Evolutionary conservation across 2,888 invertebrate genomes (phyloP).

Genomic region (Watsonalla binaria): DNA sequence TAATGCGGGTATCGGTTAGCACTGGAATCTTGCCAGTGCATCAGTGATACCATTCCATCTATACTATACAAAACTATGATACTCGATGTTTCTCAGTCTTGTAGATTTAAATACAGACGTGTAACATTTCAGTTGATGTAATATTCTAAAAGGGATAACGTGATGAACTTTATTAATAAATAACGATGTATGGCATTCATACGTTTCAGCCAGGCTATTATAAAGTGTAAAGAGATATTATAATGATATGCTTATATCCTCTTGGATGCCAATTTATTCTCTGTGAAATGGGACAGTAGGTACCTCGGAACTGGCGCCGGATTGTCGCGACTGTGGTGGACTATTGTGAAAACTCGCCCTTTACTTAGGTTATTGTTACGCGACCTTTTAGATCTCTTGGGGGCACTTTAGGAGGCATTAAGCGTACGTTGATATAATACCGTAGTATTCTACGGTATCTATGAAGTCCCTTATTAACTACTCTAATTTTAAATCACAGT

Average conservation of each 20-base stretch:
- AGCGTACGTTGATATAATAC: too few relatives aligned
- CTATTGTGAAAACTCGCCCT: conserved; percentile 49
- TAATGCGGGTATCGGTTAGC: conserved; percentile 29
- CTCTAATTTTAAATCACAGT: conserved; percentile 10
- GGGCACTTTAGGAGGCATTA: conserved; percentile 36
- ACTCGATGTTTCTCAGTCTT: conserved; percentile 14
- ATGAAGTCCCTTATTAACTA: too few relatives aligned
- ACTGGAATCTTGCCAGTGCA: conserved; percentile 42
- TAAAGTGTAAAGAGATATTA: not conserved
- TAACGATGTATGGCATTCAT: too few relatives aligned
- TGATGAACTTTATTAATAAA: too few relatives aligned
- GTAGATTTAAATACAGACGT: too few relatives aligned
- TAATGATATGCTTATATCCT: not conserved
- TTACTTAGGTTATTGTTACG: conserved; percentile 57
- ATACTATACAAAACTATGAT: conserved; percentile 2
- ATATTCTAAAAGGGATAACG: too few relatives aligned
- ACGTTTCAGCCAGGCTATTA: too few relatives aligned
- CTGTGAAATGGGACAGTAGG: conserved; percentile 10
- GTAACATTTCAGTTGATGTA: too few relatives aligned
- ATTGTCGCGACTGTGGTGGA: conserved; percentile 42
- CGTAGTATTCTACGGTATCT: too few relatives aligned
- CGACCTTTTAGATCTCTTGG: conserved; percentile 57
- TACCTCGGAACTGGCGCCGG: conserved; percentile 37
- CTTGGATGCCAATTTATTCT: conserved; percentile 14
- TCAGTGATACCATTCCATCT: conserved; percentile 2